These are phyloP conservation scores for Clytia hemisphaerica DNA, from an alignment of 30 jellyfish, hydroid and myxozoan species.

Conservation along the genomic window DNA sequence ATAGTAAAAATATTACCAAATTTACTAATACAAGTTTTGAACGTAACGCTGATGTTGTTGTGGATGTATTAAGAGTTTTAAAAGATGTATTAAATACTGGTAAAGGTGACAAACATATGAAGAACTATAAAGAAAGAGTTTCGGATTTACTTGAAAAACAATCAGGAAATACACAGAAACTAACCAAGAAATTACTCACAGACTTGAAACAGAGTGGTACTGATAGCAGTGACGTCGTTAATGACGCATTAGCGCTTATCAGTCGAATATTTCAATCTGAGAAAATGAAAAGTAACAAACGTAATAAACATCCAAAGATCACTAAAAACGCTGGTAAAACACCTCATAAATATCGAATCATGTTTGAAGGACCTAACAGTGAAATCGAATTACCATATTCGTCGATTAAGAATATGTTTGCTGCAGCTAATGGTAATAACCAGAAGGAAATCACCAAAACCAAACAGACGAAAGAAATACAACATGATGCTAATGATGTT, in stretches of 20 bases:
- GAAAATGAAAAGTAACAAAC: slow-evolving; percentile 46
- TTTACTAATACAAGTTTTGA: slow-evolving; percentile 16
- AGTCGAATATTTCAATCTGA: slow-evolving; percentile 59
- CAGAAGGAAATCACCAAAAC: slow-evolving; percentile 38
- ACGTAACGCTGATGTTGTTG: slow-evolving; percentile 66
- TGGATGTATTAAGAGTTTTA: slow-evolving; percentile 78
- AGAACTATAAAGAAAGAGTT: slow-evolving; percentile 61
- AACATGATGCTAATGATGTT: slow-evolving; percentile 28
- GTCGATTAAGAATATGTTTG: slow-evolving; percentile 19
- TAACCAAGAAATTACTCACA: slow-evolving; percentile 58
- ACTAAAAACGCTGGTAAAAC: background rate
- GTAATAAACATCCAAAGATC: slow-evolving; percentile 2
- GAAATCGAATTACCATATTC: slow-evolving; percentile 47
- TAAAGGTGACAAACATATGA: slow-evolving; percentile 41
- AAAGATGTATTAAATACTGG: slow-evolving; percentile 74
- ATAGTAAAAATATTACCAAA: slow-evolving; percentile 21
- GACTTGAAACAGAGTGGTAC: slow-evolving; percentile 56
- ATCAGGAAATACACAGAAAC: slow-evolving; percentile 65
- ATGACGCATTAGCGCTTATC: slow-evolving; percentile 73
- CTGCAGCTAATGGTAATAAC: slow-evolving; percentile 26
- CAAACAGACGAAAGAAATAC: slow-evolving; percentile 69
- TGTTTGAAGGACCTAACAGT: slow-evolving; percentile 75
- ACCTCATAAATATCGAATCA: slow-evolving; percentile 50
- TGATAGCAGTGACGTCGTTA: slow-evolving; percentile 62
- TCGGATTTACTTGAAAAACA: slow-evolving; percentile 74